Evolutionary conservation across 2,888 invertebrate genomes (phyloP).

Genomic region (Zeuzera pyrina): DNA sequence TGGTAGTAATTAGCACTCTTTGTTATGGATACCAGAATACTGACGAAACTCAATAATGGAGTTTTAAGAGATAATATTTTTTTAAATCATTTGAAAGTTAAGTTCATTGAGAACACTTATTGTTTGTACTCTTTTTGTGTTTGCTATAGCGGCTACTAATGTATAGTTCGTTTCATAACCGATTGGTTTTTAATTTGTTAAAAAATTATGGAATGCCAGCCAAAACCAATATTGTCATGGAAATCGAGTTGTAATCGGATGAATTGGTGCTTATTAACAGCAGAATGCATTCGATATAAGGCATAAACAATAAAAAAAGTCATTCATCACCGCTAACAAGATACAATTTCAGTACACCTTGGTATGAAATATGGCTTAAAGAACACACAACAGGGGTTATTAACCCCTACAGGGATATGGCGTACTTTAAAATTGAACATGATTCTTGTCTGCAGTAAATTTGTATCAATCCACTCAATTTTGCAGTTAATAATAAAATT

Average conservation of each 20-base stretch:
- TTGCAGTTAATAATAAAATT: constrained; percentile 44
- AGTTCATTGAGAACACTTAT: too few species aligned
- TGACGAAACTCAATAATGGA: constrained; percentile 35
- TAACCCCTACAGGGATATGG: constrained; percentile 32
- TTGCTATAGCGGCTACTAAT: too few species aligned
- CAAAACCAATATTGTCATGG: too few species aligned
- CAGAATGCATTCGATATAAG: constrained; percentile 2
- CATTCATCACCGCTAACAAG: constrained; percentile 28
- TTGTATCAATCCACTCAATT: too few species aligned
- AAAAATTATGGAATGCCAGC: too few species aligned
- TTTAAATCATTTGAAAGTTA: too few species aligned
- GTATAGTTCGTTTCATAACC: too few species aligned
- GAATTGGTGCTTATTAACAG: too few species aligned
- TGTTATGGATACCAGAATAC: constrained; percentile 27
- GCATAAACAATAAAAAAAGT: constrained; percentile 25
- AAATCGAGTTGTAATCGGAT: too few species aligned
- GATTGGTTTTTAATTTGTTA: too few species aligned
- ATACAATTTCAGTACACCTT: constrained; percentile 25
- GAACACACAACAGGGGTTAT: constrained; percentile 37
- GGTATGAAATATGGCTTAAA: constrained; percentile 20
- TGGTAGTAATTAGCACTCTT: constrained; percentile 37
- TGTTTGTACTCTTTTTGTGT: too few species aligned
- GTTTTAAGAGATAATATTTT: constrained; percentile 38
- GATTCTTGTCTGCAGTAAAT: constrained; percentile 38
- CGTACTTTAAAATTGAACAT: constrained; percentile 29